Evolutionary conservation across 1,140 invertebrate genomes (phyloP), one percentile per base, ranked within the genome.

Genomic region (Phthorimaea operculella): DNA sequence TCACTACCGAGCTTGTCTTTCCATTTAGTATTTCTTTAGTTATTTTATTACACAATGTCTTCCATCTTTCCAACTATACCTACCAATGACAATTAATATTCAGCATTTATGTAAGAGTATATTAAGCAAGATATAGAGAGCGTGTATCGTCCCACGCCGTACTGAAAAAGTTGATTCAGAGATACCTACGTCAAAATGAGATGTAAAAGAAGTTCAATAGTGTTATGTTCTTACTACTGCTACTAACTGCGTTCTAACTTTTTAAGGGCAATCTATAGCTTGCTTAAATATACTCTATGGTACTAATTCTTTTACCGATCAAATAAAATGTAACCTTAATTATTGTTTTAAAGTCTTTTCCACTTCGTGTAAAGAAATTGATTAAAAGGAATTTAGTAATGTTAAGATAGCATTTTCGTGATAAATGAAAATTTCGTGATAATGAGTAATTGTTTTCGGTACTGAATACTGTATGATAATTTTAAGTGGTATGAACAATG

Each of bases 371-470:
- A 63, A 68, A 70, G 58, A 70, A 79, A 79, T 80, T 79, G 80
- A 82, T 66, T 74, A 74, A 75, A 79, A 62, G 77, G 79, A 83
- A 80, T 83, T 83, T 81, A 77, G 72, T 83, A 79, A 74, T 55
- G 55, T 63, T 83, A 80, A 80, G 75, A 78, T 77, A 82, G 75
- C 78, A 75, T 78, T 81, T 83, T 80, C 75, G 79, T 82, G 79
- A 84, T 84, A 84, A 59, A 74, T 65, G 71, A 63, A 76, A 79
- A 76, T 72, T 76, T 73, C 73, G 76, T 79, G 76, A 79, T 79
- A 79, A 72, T 62, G 54, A 69, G 52, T 74, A 70, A 76, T 77
- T 75, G 70, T 81, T 82, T 76, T 79, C 76, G 69, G 71, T 82
- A 84, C 75, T 80, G 81, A 82, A 39, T 39, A 39, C 71, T 79